Evolutionary conservation across 1,140 invertebrate genomes (phyloP).

Genomic region (Cardiocondyla obscurior): DNA sequence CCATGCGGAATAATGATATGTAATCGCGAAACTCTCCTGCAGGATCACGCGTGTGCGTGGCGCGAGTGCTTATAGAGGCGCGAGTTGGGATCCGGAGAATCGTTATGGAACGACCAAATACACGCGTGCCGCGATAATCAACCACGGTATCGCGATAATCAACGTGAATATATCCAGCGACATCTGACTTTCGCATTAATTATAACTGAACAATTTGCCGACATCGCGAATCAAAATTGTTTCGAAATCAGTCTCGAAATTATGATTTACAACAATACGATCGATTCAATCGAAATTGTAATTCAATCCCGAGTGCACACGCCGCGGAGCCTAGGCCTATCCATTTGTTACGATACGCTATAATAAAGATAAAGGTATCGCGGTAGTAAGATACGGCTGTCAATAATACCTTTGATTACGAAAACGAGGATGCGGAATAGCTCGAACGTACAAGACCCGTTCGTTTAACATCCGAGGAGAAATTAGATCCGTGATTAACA

Average conservation of each 20-base stretch:
- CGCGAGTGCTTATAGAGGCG: slow-evolving; percentile 7
- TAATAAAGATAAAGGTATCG: neutral
- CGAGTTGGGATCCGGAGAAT: slow-evolving; percentile 24
- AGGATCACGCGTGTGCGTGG: slow-evolving; percentile 48
- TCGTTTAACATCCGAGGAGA: slow-evolving; percentile 42
- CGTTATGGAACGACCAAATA: slow-evolving; percentile 43
- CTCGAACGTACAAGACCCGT: slow-evolving; percentile 32
- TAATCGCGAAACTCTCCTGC: slow-evolving; percentile 78
- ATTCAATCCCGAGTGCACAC: no score
- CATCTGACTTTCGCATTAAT: slow-evolving; percentile 36
- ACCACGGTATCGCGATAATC: slow-evolving; percentile 12
- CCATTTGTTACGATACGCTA: neutral
- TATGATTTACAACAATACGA: no score
- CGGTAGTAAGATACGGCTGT: neutral
- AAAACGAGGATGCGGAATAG: slow-evolving; percentile 22
- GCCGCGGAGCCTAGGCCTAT: no score
- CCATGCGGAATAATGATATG: slow-evolving; percentile 82
- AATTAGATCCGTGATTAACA: slow-evolving; percentile 57
- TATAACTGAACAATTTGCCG: neutral
- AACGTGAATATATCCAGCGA: slow-evolving; percentile 5
- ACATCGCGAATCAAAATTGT: neutral
- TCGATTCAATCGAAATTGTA: no score
- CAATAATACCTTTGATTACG: slow-evolving; percentile 7
- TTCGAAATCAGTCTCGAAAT: neutral
- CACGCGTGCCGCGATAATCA: neutral